Conservation (phyloP, 2,113 vertebrate genomes). For the Odobenus rosmarus region DNA sequence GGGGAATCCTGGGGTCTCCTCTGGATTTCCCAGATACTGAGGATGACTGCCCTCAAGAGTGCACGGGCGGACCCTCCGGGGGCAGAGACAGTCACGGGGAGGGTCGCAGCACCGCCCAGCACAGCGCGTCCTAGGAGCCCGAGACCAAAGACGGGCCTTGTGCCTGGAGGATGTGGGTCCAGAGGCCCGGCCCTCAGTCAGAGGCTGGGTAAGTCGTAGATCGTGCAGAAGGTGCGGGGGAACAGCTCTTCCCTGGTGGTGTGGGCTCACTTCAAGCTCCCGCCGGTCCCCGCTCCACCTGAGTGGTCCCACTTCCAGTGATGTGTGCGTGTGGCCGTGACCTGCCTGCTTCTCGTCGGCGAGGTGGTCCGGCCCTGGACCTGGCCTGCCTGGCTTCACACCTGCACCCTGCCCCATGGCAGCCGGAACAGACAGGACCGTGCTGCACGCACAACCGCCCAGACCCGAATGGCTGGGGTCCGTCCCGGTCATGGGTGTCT, state of each 20-base stretch:
- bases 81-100: neutral
- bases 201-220: neutral
- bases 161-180: neutral
- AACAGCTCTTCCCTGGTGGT: neutral
- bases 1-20: neutral
- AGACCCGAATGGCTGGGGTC: rapidly evolving
- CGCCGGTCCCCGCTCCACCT: neutral
- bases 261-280: neutral
- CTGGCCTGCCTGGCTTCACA: neutral
- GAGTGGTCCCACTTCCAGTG: neutral
- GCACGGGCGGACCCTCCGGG: neutral
- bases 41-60: rapidly evolving
- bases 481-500: rapidly evolving
- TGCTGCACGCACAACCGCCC: neutral
- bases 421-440: neutral
- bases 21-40: neutral
- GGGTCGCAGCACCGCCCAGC: rapidly evolving
- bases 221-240: no score
- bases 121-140: rapidly evolving
- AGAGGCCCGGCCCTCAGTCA: rapidly evolving
- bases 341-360: rapidly evolving
- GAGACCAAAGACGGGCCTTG: neutral
- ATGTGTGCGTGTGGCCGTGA: neutral
- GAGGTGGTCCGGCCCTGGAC: neutral
- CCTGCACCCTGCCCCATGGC: rapidly evolving